Base-by-base conservation (phyloP, 2,888 invertebrate species). In the Leptopilina drosophilae region DNA sequence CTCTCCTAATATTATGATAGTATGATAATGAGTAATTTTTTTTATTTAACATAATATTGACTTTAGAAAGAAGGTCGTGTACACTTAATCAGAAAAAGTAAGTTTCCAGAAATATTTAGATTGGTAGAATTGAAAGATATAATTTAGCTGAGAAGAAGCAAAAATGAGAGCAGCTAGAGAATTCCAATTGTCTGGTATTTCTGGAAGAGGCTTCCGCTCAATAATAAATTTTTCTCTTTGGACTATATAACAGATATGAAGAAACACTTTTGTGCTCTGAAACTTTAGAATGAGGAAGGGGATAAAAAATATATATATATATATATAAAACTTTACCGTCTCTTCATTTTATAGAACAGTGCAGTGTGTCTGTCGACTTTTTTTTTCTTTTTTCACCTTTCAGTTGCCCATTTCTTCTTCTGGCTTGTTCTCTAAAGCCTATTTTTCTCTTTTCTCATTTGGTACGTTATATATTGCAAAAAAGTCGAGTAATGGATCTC, bases 401-500 rank as follows among this genome's bases (percentile, higher is more conserved):
- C 73, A 56, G 56, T n/a, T 53, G n/a, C 14, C 14, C 56, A 56
- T 73, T 73, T 73, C 73, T 73, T 33, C 49, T 49, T 56, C 33
- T 73, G 56, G 26, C 53, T 26, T 53, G 26, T 53, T 20, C 20
- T 26, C 20, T 26, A 49, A 53, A n/a, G 73, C 20, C 53, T 56
- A 73, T 69, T 49, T 69, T 69, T 20, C 49, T 69, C 49, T 69
- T 69, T 69, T 69, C 33, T n/a, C 56, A 20, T n/a, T 33, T 33
- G 33, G 33, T 33, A 33, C 33, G 9, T 73, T 73, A 56, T 56
- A 33, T 73, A 56, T 56, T n/a, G 33, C 26, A 73, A 49, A 42
- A 49, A 73, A 73, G 53, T 73, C 73, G 56, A 73, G 73, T 84
- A 84, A 84, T 84, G 83, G 82, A 73, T 73, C 83, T 20, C 80